Evolutionary conservation across 2,888 invertebrate genomes (phyloP), one percentile per base, ranked within the genome.

Genomic region (Sphaeridia pumilis): DNA sequence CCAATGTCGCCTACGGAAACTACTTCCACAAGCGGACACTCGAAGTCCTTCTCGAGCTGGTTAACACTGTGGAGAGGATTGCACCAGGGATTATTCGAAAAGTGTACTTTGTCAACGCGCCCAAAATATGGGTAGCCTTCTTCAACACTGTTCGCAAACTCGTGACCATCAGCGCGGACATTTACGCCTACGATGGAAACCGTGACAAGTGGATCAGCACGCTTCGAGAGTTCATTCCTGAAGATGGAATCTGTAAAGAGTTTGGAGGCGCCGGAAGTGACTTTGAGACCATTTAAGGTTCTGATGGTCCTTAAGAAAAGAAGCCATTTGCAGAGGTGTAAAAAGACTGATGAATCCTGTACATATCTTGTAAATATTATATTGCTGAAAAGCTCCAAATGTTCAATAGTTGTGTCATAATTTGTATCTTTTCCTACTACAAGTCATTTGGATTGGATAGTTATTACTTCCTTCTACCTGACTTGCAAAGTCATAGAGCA

Each of bases 1-100:
- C 28, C 31, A 52, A 52, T 36, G 27, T 52, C 1, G 46, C 46
- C 20, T 52, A 52, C 24, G 52, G 52, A 25, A 52, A 52, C 38
- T 52, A 52, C 36, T 41, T 52, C 20, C 52, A 52, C 41, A 46
- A 46, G 41, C 46, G 52, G 34, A 52, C 52, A 14, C 22, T 46
- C n/a, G 52, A 50, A 34, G 44, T 50, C 20, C 21, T 50, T 4
- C 34, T 50, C 2, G 22, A 34, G n/a, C 24, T 50, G 12, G 24
- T 50, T 4, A 43, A 34, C 34, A 21, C 25, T 2, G 35, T 50
- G 14, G 44, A 50, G 24, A 28, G 44, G n/a, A 34, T 50, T 7
- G 28, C 50, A 2, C 50, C 50, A 27, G 43, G 43, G 12, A 22
- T 34, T n/a, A 34, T 44, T 25, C n/a, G 26, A 10, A 50, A 50